A percentile compares a stretch with the other conserved stretches of the same genome.
phyloP scores from a whole-genome alignment of 2,888 invertebrate genomes.

The Atethmia centrago region DNA sequence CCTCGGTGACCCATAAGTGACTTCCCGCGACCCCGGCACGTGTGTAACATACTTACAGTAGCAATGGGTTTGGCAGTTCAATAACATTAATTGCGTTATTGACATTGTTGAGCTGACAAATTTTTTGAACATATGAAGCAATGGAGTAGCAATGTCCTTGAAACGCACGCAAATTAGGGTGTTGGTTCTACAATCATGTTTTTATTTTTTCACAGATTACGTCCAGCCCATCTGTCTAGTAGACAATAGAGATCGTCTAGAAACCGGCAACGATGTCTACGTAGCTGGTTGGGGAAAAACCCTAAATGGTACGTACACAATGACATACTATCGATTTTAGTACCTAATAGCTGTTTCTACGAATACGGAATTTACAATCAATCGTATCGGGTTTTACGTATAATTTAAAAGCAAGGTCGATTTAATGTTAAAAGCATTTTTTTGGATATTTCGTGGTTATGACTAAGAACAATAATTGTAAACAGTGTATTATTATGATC shows the following conservation, averaged over 20 bases:
- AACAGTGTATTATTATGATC: not conserved
- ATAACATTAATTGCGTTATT: too few relatives aligned
- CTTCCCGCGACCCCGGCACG: too few relatives aligned
- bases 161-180: too few relatives aligned
- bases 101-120: too few relatives aligned
- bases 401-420: constrained; percentile 43
- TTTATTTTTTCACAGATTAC: constrained; percentile 80
- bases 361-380: constrained; percentile 44
- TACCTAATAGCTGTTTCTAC: constrained; percentile 30
- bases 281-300: constrained; percentile 92
- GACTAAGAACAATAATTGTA: not conserved
- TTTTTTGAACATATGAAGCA: too few relatives aligned
- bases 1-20: too few relatives aligned
- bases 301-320: constrained; percentile 80
- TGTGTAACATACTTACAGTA: too few relatives aligned
- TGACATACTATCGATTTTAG: constrained; percentile 70
- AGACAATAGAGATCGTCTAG: constrained; percentile 75
- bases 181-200: too few relatives aligned
- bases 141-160: too few relatives aligned
- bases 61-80: too few relatives aligned
- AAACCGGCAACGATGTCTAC: constrained; percentile 86
- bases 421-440: constrained; percentile 14
- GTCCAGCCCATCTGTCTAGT: constrained; percentile 91
- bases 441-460: not conserved
- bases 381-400: constrained; percentile 59